These are phyloP conservation scores for Catocala fraxini DNA, from an alignment of 2,888 invertebrate genomes.

Conservation along the genomic window DNA sequence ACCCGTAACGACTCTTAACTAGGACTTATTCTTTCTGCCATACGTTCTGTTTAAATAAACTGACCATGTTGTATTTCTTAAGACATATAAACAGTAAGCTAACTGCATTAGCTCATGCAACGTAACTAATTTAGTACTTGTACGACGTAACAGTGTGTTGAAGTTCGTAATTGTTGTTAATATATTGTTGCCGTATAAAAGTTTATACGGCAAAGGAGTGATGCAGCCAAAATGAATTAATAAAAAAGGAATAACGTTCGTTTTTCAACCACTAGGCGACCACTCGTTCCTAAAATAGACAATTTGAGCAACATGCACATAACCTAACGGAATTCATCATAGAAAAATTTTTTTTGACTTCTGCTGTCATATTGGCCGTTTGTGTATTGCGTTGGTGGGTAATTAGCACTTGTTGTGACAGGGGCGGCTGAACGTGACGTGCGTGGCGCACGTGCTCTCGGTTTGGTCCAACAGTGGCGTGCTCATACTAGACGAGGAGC, in stretches of 20 bases:
- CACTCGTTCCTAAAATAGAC: too few species aligned
- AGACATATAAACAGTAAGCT: background rate
- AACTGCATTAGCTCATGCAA: conserved; percentile 5
- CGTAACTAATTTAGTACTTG: conserved; percentile 2
- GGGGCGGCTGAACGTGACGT: conserved; percentile 88
- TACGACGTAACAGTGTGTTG: conserved; percentile 9
- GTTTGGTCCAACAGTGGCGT: conserved; percentile 87
- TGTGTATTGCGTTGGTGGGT: background rate
- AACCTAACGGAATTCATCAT: too few species aligned
- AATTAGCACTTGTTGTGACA: conserved; percentile 52
- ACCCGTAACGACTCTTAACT: too few species aligned
- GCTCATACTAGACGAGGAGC: conserved; percentile 88
- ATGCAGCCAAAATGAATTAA: too few species aligned
- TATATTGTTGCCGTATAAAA: background rate
- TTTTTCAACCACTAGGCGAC: too few species aligned
- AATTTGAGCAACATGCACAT: too few species aligned
- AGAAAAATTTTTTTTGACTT: too few species aligned
- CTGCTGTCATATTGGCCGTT: too few species aligned
- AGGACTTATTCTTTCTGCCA: too few species aligned
- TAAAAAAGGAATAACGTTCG: too few species aligned
- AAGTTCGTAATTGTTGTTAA: conserved; percentile 10
- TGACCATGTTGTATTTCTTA: background rate
- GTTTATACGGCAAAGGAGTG: too few species aligned
- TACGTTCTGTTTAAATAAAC: too few species aligned
- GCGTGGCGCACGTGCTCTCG: conserved; percentile 88